Base-by-base conservation (phyloP, 1,140 invertebrate species). In the Solenopsis fugax region DNA sequence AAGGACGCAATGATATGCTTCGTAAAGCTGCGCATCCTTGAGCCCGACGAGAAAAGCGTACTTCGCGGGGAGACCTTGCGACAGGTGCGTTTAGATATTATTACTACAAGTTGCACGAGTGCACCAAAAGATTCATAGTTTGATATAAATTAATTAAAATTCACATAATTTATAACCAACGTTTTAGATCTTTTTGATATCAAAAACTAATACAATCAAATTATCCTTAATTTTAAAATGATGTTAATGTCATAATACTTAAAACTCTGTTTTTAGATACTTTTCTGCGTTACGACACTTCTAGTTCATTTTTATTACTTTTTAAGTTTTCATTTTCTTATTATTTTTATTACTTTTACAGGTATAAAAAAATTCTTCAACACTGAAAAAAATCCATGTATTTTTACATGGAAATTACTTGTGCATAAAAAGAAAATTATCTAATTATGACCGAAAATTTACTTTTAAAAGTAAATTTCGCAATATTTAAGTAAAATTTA, bases 1-100 rank as follows among this genome's bases (percentile, higher is more conserved):
- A 99, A 99, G 94, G 99, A 99, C 16, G 99, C 99, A 0, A 99
- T 99, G 98, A 99, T 99, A 90, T 98, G 97, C 89, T 99, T 99
- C 93, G 99, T 99, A 0, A 99, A 99, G 94, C 95, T 99, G 81
- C 96, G 99, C 85, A 99, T 99, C 92, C 96, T 99, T 45, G 99
- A 99, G 93, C 98, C 99, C 0, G 99, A 99, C 94, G 98, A 98
- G 80, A 97, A 98, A 86, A 99, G 98, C 92, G 97, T 98, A 18
- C 96, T 99, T 13, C 96, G 99, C 82, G 99, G 99, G 12, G 96
- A 97, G 67, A 98, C 98, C 16, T 95, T 99, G 48, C 96, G 96
- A 92, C 96, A 97, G 95, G 97, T 98, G 93, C 21, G 24, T 50
- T 37, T 16, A 75, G 12, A 41, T 12, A 29, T 41, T 34, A 52